These are phyloP conservation scores for Mellilla xanthometata DNA, from an alignment of 2,888 invertebrate species.

Conservation along the genomic window DNA sequence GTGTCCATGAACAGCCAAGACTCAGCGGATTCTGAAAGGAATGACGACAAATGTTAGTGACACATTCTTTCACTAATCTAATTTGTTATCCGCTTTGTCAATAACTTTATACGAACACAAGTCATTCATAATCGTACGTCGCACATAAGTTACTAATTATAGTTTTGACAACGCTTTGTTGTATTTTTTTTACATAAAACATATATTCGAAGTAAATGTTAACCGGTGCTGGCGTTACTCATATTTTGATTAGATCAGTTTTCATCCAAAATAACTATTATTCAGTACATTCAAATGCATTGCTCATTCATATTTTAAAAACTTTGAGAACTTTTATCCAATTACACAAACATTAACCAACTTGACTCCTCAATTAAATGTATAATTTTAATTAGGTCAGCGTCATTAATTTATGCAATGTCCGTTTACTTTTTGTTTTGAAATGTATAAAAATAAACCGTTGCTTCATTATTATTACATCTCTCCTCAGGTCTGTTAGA, in stretches of 20 bases:
- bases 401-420: conserved; percentile 5
- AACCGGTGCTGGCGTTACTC: no score
- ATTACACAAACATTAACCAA: no score
- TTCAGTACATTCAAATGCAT: no score
- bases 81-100: neutral
- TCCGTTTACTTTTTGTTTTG: conserved; percentile 6
- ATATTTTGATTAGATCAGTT: no score
- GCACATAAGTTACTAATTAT: no score
- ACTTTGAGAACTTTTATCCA: no score
- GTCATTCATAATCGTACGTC: conserved; percentile 1
- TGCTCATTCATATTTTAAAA: no score
- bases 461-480: conserved; percentile 37
- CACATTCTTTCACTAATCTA: conserved; percentile 7
- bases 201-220: no score
- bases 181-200: no score
- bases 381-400: conserved; percentile 1
- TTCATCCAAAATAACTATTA: no score
- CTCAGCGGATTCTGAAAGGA: conserved; percentile 61
- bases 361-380: no score
- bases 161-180: no score
- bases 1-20: conserved; percentile 71
- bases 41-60: conserved; percentile 73
- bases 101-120: neutral
- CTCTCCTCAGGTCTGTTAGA: conserved; percentile 76
- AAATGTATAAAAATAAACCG: conserved; percentile 8